Evolutionary conservation across 2,113 vertebrate genomes (phyloP).

Genomic region (Xyliphius kryptos): DNA sequence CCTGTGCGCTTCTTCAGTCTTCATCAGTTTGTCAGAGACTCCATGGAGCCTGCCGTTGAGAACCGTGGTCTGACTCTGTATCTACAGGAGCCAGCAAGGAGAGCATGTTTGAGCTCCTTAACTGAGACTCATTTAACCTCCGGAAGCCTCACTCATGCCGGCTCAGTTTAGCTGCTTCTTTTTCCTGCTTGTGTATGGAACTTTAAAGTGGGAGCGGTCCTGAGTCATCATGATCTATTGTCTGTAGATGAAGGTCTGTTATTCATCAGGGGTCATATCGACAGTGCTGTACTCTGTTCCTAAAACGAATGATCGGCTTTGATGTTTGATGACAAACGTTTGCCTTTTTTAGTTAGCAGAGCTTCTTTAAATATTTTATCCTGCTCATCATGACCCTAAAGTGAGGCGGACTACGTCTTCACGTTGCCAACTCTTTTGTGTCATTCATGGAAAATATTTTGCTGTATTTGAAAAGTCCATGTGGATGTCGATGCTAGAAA

Average conservation of each 20-base stretch:
- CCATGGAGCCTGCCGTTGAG: slow-evolving; percentile 53
- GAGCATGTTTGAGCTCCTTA: slow-evolving; percentile 40
- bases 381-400: slow-evolving; percentile 40
- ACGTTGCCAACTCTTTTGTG: slow-evolving; percentile 6
- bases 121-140: slow-evolving; percentile 15
- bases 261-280: slow-evolving; percentile 27
- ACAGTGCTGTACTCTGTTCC: slow-evolving; percentile 43
- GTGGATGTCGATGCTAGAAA: slow-evolving; percentile 6
- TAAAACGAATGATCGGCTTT: slow-evolving; percentile 42
- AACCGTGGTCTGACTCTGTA: slow-evolving; percentile 16
- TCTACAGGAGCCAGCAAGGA: slow-evolving; percentile 43
- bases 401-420: neutral
- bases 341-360: slow-evolving; percentile 47
- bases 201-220: slow-evolving; percentile 36
- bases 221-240: slow-evolving; percentile 41
- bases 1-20: neutral
- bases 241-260: slow-evolving; percentile 49
- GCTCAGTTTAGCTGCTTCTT: slow-evolving; percentile 33
- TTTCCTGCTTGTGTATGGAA: slow-evolving; percentile 43
- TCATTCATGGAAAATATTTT: slow-evolving; percentile 1
- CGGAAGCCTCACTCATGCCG: slow-evolving; percentile 40
- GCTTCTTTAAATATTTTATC: slow-evolving; percentile 46
- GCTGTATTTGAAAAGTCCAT: neutral
- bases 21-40: slow-evolving; percentile 47
- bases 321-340: slow-evolving; percentile 40